Percentiles rank a stretch among this genome's conserved stretches.
phyloP scores from a whole-genome alignment of 1,140 invertebrate genomes.

The Littorina saxatilis region DNA sequence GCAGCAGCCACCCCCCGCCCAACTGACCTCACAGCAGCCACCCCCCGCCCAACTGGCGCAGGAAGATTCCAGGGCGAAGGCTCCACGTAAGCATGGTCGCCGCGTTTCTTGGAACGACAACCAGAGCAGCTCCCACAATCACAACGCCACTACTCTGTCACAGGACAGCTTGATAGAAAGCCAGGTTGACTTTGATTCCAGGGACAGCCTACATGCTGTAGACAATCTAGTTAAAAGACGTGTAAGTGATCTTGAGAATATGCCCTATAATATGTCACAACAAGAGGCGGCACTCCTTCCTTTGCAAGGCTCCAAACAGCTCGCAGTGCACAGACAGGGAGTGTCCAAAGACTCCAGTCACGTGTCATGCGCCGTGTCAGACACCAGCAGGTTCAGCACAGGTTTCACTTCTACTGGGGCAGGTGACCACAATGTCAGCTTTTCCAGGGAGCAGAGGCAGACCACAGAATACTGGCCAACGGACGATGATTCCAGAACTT shows the following conservation, averaged over 20 bases:
- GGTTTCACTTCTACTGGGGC: neutral
- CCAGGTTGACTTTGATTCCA: too few relatives aligned
- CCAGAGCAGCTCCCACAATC: conserved; percentile 17
- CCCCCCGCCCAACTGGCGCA: neutral
- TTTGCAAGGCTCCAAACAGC: too few relatives aligned
- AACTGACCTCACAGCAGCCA: neutral
- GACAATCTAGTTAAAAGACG: too few relatives aligned
- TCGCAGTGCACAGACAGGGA: too few relatives aligned
- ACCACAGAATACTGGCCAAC: neutral
- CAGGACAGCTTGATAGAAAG: neutral
- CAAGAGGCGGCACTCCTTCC: too few relatives aligned
- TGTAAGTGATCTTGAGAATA: too few relatives aligned
- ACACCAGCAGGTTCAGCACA: neutral
- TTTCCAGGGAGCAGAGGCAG: neutral
- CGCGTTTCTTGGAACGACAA: conserved; percentile 30
- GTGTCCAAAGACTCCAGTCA: too few relatives aligned
- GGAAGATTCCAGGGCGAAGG: neutral
- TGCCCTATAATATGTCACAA: too few relatives aligned
- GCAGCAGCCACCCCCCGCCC: neutral
- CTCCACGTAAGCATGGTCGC: conserved; percentile 2
- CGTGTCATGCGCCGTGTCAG: neutral
- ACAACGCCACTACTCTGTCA: neutral
- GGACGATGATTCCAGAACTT: too few relatives aligned
- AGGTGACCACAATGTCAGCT: too few relatives aligned
- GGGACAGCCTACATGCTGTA: too few relatives aligned